These are phyloP conservation scores for Ascidia mentula DNA, from an alignment of 23 tunicate genomes.

Conservation along the genomic window DNA sequence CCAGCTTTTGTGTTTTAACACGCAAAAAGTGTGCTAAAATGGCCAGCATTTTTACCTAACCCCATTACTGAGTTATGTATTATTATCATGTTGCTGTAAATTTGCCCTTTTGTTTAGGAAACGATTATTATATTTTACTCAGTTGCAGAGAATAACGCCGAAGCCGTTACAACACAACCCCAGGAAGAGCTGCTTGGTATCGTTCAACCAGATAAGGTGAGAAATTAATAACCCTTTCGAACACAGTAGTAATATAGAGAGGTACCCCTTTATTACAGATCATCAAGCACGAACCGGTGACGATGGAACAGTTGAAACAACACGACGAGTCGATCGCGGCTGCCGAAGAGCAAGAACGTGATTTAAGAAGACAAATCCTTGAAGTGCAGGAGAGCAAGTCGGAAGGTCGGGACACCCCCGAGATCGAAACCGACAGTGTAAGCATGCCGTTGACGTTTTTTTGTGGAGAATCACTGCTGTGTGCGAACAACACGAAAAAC, in stretches of 20 bases:
- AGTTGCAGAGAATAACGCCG: neutral
- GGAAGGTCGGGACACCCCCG: slow-evolving; percentile 29
- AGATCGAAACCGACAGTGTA: slow-evolving; percentile 50
- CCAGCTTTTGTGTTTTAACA: too few relatives aligned
- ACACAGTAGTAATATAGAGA: too few relatives aligned
- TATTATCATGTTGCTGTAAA: too few relatives aligned
- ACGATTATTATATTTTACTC: neutral
- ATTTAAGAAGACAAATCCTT: slow-evolving; percentile 64
- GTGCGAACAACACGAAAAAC: too few relatives aligned
- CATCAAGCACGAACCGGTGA: neutral
- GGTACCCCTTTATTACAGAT: neutral
- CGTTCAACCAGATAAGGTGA: too few relatives aligned
- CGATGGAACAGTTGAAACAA: slow-evolving; percentile 46
- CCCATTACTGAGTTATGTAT: too few relatives aligned
- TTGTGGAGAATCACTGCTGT: too few relatives aligned
- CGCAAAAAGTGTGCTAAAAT: too few relatives aligned
- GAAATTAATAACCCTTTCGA: neutral
- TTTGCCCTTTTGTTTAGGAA: neutral
- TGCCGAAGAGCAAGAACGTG: slow-evolving; percentile 85
- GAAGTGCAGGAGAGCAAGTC: slow-evolving; percentile 75
- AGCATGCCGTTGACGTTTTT: slow-evolving; percentile 5
- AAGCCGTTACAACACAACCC: too few relatives aligned
- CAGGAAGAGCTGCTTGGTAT: neutral
- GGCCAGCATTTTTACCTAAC: too few relatives aligned
- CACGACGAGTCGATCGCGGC: slow-evolving; percentile 86